Evolutionary conservation across 2,888 invertebrate genomes (phyloP), one percentile per base, ranked within the genome.

Genomic region (Flexamia atlantica): DNA sequence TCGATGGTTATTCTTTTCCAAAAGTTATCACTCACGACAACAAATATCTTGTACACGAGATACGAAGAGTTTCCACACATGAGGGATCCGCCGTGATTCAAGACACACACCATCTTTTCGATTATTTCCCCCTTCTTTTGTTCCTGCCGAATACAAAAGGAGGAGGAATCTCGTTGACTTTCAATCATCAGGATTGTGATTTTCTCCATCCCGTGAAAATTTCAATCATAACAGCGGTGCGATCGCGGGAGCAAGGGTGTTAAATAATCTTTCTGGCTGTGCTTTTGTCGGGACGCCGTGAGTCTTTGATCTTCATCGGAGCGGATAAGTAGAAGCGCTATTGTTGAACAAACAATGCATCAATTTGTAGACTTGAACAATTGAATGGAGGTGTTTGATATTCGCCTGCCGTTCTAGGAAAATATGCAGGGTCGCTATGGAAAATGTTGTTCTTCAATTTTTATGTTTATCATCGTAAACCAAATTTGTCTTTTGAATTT

Each of bases 81-180:
- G 36, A 36, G 36, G 9, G 36, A 4, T 36, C 36, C 36, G 9
- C 36, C 36, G 9, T 36, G 2, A 2, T 23, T 28, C 64, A 64
- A 64, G 4, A 64, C 57, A 57, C 14, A 9, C 46, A 17, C 53
- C 53, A 23, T 17, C 64, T 64, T 64, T 28, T 64, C 64, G 64
- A 64, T 64, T 64, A 64, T 64, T 20, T 30, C 14, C 64, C 64
- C 64, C 64, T 64, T 17, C 28, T 28, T 64, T 57, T 50, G 50
- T 28, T 64, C 30, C 28, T 30, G 28, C 4, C 64, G 28, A 17
- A 9, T 5, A 14, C 28, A 28, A 64, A 64, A 64, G 14, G 64
- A 64, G 28, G 53, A 23, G 12, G 64, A 64, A 64, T 64, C 64
- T 64, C 64, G 64, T 64, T 64, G 64, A 64, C 64, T 64, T 64